Base-by-base conservation (phyloP, 2,888 invertebrate genomes). In the Dusona sp. region DNA sequence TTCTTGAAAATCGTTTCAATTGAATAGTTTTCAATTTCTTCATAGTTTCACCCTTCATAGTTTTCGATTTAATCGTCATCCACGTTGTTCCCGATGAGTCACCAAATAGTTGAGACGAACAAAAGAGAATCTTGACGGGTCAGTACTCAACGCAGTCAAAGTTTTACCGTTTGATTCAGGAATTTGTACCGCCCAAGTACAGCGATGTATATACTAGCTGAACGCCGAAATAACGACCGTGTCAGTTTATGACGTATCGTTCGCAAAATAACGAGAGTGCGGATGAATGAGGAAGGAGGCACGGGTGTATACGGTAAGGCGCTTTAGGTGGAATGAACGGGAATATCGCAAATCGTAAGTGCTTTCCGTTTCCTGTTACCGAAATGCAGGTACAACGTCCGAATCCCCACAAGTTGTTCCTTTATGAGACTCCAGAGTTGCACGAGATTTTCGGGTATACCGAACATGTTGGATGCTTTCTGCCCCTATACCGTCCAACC, bases 171-270 rank as follows among this genome's bases (percentile, higher is more conserved):
- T 11, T 25, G 22, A 64, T 67, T 25, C 13, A 25, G 64, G 33
- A 82, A 67, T 81, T 65, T 29, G 65, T 7, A 73, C 48, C 33
- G 68, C 67, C 57, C 64, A 48, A 65, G 51, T 25, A 70, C 79
- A 45, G 36, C 45, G 45, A 79, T 16, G 61, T 16, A 61, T 36
- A 64, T 45, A 64, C 64, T 29, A 48, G 29, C 51, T 45, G 51
- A 85, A 70, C 83, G 36, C 16, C 57, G 45, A 36, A 74, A 42
- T 86, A 83, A 86, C 83, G 83, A 83, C 65, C 83, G 45, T 75
- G 73, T 77, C 75, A 80, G 70, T 83, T 86, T 86, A 86, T 86
- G 86, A 83, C 77, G 83, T 86, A 86, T 83, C 86, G 77, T 80
- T 67, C 72, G 67, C 67, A 79, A 80, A 86, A 83, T 80, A n/a